Evolutionary conservation across 2,888 invertebrate genomes (phyloP).

Genomic region (Tipula vernalis): DNA sequence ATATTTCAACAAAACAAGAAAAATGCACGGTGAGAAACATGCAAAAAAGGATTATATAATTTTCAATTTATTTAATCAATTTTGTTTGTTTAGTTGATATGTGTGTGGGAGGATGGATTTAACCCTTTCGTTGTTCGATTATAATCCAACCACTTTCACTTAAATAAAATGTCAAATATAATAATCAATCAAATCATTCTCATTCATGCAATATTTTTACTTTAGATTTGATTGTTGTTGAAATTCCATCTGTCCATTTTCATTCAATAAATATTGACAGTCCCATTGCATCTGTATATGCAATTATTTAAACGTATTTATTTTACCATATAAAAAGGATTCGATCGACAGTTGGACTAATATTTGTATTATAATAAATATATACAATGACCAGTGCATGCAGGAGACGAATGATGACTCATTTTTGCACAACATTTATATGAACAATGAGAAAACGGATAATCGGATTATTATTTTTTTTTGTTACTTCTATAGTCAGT

Average conservation of each 20-base stretch:
- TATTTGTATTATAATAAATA: not conserved
- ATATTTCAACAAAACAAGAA: not conserved
- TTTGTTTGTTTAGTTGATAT: not conserved
- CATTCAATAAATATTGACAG: not conserved
- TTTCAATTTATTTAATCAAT: not conserved
- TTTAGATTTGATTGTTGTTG: not conserved
- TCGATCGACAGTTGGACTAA: slow-evolving; percentile 5
- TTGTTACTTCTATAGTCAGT: not conserved
- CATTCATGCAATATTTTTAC: not conserved
- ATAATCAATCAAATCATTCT: not conserved
- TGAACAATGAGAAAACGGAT: not conserved
- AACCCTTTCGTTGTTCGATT: not conserved
- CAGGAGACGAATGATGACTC: not conserved
- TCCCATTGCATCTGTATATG: not conserved
- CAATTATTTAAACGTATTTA: not conserved
- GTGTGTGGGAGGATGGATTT: not conserved
- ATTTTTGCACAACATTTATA: slow-evolving; percentile 8
- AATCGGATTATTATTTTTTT: not conserved
- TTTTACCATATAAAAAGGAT: not conserved
- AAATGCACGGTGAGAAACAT: not conserved
- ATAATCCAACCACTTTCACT: not conserved
- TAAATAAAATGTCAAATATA: not conserved
- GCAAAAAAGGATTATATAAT: not conserved
- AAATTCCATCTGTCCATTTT: not conserved
- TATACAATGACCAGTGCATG: slow-evolving; percentile 1